Evolutionary conservation across 2,113 vertebrate species (phyloP).

Genomic region (Chlorocebus sabaeus): DNA sequence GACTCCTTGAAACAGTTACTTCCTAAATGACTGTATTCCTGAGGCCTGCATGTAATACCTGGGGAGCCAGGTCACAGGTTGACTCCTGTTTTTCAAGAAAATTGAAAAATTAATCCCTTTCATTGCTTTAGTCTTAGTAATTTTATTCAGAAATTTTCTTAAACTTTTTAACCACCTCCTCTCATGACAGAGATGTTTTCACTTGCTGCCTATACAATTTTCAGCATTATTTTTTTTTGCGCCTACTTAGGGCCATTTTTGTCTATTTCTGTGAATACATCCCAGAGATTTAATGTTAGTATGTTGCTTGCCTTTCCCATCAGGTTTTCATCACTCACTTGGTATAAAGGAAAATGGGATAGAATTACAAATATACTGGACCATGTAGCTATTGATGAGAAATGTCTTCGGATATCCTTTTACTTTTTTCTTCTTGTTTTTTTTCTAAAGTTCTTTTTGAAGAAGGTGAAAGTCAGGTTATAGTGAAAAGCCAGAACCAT

Average conservation of each 20-base stretch:
- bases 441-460: conserved; percentile 59
- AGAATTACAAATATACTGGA: conserved; percentile 81
- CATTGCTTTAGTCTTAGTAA: conserved; percentile 65
- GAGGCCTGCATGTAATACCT: conserved; percentile 72
- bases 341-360: conserved; percentile 80
- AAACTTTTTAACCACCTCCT: conserved; percentile 73
- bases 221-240: not conserved
- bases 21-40: conserved; percentile 78
- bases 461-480: conserved; percentile 79
- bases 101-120: conserved; percentile 78
- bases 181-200: conserved; percentile 16
- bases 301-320: conserved; percentile 68
- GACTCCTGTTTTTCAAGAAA: conserved; percentile 79
- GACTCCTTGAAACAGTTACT: conserved; percentile 81
- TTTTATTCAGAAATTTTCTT: conserved; percentile 69
- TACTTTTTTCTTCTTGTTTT: not conserved
- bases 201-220: conserved; percentile 37
- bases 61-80: conserved; percentile 69
- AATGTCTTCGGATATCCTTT: conserved; percentile 79
- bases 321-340: conserved; percentile 83
- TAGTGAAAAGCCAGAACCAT: conserved; percentile 69
- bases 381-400: conserved; percentile 81
- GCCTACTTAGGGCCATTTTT: conserved; percentile 61
- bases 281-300: conserved; percentile 31
- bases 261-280: conserved; percentile 57